These are phyloP conservation scores for Muntiacus muntjak DNA, from an alignment of 2,113 vertebrate species.

Conservation along the genomic window DNA sequence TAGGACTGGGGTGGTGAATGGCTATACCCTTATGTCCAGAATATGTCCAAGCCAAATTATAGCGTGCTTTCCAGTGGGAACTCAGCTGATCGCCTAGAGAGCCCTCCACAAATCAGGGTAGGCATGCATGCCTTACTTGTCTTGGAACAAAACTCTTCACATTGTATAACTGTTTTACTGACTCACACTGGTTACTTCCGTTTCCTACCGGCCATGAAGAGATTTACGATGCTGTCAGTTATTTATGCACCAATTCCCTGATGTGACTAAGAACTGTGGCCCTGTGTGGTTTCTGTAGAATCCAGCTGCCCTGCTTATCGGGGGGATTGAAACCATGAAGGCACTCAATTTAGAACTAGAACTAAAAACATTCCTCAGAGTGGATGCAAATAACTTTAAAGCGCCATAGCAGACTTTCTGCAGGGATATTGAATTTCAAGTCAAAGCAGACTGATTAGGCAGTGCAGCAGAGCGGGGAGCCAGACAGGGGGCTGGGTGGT, in stretches of 20 bases:
- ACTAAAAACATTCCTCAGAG: slow-evolving; percentile 64
- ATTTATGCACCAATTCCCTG: slow-evolving; percentile 63
- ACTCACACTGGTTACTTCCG: not conserved
- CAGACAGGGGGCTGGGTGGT: not conserved
- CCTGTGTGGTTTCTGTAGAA: slow-evolving; percentile 58
- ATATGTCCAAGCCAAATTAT: not conserved
- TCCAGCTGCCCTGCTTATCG: slow-evolving; percentile 62
- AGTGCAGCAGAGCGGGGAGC: not conserved
- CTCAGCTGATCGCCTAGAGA: not conserved
- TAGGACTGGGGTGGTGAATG: not conserved
- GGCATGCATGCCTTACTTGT: not conserved
- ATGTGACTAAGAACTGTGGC: slow-evolving; percentile 52
- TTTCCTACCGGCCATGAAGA: slow-evolving; percentile 47
- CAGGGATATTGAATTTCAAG: slow-evolving; percentile 54
- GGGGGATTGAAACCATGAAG: slow-evolving; percentile 58
- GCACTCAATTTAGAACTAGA: slow-evolving; percentile 69
- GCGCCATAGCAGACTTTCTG: slow-evolving; percentile 31
- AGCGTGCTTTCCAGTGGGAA: not conserved
- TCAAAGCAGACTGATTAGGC: slow-evolving; percentile 39
- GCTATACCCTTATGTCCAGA: not conserved
- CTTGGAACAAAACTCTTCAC: not conserved
- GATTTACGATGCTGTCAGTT: slow-evolving; percentile 58
- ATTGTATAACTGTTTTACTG: slow-evolving; percentile 33
- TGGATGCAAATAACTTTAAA: slow-evolving; percentile 65
- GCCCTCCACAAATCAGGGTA: not conserved